These are phyloP conservation scores for Aporrectodea caliginosa DNA, from an alignment of 1,140 invertebrate genomes.

Conservation along the genomic window DNA sequence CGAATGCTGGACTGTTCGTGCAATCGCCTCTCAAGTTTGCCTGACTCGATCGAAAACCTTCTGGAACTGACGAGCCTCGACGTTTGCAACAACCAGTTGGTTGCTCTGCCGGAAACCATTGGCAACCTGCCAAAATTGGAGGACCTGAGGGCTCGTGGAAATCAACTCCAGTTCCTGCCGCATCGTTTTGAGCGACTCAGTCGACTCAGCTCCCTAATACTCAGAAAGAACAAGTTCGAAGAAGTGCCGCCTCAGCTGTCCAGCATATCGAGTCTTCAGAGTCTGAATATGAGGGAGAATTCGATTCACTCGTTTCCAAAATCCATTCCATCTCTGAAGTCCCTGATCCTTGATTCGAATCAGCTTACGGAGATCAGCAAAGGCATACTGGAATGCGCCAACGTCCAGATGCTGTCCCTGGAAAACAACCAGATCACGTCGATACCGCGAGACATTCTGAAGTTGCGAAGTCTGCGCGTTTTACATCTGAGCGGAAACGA, in stretches of 20 bases:
- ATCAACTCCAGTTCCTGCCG: constrained; percentile 4
- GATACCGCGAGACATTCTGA: neutral
- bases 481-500: constrained; percentile 3
- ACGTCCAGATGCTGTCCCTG: constrained; percentile 11
- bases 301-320: neutral
- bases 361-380: neutral
- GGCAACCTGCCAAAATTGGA: constrained; percentile 11
- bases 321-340: neutral
- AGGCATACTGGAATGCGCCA: neutral
- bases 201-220: neutral
- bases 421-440: constrained; percentile 5
- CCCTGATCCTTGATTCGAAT: constrained; percentile 13
- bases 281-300: constrained; percentile 15
- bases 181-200: neutral
- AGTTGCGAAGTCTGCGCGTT: neutral
- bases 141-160: neutral
- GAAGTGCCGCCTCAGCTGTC: neutral
- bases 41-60: neutral
- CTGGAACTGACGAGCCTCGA: neutral
- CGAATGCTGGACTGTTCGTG: constrained; percentile 13
- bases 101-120: neutral
- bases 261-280: neutral
- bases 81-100: constrained; percentile 7
- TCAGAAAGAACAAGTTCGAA: constrained; percentile 18
- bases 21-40: constrained; percentile 7